A percentile compares a stretch with the other conserved stretches of the same genome.
These are phyloP conservation scores for Poecilia gillii DNA, from an alignment of 2,797 vertebrate species.

Conservation along the genomic window DNA sequence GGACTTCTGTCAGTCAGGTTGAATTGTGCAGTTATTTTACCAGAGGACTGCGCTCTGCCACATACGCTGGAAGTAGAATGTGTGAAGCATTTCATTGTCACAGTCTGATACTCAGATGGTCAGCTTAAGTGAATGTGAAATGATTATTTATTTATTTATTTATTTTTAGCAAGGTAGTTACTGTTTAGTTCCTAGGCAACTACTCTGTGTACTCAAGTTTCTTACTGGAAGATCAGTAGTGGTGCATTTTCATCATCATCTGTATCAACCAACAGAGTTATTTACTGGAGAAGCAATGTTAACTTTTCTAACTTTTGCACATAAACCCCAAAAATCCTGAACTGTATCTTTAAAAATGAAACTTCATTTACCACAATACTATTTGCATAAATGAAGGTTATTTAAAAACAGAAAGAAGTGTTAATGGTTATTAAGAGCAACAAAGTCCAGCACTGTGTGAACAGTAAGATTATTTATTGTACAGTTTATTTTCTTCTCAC, in stretches of 20 bases:
- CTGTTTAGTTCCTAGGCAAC: neutral
- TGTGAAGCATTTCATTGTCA: neutral
- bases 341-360: neutral
- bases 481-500: neutral
- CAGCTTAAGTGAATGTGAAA: neutral
- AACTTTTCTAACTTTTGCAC: neutral
- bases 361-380: neutral
- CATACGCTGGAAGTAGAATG: neutral
- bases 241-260: neutral
- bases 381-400: neutral
- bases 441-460: neutral
- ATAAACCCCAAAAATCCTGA: neutral
- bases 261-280: too few relatives aligned
- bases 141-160: too few relatives aligned
- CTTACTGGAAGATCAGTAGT: neutral
- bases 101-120: neutral
- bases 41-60: neutral
- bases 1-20: neutral
- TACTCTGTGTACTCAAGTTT: neutral
- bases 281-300: too few relatives aligned
- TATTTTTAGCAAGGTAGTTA: neutral
- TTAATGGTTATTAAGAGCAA: neutral
- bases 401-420: neutral
- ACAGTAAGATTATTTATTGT: neutral
- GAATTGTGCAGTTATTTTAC: neutral